These are phyloP conservation scores for Notarius quadriscutis DNA, from an alignment of 2,113 vertebrate genomes.

Conservation along the genomic window DNA sequence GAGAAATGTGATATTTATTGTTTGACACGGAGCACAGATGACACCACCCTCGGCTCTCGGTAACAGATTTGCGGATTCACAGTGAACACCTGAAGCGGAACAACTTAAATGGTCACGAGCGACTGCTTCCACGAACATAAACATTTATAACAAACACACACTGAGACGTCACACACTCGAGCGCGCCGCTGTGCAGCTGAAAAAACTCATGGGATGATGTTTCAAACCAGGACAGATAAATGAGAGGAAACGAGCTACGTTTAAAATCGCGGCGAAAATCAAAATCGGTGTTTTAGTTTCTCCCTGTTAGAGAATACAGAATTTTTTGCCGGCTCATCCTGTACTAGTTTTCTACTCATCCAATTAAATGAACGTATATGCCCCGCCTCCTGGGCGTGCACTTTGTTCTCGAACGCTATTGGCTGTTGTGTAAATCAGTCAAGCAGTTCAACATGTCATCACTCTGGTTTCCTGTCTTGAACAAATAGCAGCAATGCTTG, in stretches of 20 bases:
- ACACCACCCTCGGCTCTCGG: background rate
- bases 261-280: background rate
- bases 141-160: slow-evolving; percentile 3
- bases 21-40: background rate
- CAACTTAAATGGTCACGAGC: slow-evolving; percentile 39
- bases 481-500: no score
- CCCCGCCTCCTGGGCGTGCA: background rate
- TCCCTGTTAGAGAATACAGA: background rate
- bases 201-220: background rate
- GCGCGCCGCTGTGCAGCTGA: background rate
- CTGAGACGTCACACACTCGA: background rate
- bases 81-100: background rate
- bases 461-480: background rate
- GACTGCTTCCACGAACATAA: slow-evolving; percentile 26
- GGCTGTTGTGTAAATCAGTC: background rate
- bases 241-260: background rate
- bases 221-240: background rate
- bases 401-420: background rate
- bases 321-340: background rate
- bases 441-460: background rate
- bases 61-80: background rate
- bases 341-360: background rate
- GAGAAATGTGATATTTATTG: background rate
- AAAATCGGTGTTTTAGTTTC: background rate
- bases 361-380: background rate